Evolutionary conservation across 2,113 vertebrate species (phyloP).

Genomic region (Excalfactoria chinensis): DNA sequence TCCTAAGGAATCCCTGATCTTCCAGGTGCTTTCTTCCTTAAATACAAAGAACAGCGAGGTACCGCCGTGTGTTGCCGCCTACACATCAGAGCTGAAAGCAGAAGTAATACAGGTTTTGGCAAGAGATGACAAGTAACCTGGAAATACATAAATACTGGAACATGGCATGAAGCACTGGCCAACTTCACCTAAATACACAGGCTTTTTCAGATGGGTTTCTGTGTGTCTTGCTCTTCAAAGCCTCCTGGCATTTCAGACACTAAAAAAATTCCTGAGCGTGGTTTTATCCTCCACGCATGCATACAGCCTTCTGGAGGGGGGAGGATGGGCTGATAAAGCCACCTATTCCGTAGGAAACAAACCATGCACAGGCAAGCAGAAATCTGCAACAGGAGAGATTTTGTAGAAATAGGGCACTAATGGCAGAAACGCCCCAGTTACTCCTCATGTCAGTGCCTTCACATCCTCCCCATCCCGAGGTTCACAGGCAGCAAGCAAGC

Average conservation of each 20-base stretch:
- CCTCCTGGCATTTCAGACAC: not conserved
- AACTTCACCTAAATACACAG: not conserved
- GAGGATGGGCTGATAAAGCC: not conserved
- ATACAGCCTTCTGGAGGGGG: rapidly evolving
- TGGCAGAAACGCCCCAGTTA: not conserved
- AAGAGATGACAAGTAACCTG: not conserved
- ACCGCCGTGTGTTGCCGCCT: not conserved
- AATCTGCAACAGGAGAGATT: not conserved
- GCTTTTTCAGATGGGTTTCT: not conserved
- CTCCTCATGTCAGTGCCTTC: not conserved
- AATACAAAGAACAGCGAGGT: not conserved
- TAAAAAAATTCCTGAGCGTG: not conserved
- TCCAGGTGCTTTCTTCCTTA: not conserved
- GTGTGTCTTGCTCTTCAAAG: not conserved
- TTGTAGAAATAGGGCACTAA: not conserved
- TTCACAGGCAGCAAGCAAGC: rapidly evolving
- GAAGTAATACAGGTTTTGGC: not conserved
- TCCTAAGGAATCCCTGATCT: not conserved
- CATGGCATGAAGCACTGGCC: not conserved
- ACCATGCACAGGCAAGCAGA: not conserved
- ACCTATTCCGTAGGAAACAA: not conserved
- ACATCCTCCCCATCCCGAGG: rapidly evolving
- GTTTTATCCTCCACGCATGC: not conserved
- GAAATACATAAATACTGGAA: not conserved
- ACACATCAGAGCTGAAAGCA: not conserved